Conservation (phyloP, 2,113 vertebrate species). For the Callipepla californica region DNA sequence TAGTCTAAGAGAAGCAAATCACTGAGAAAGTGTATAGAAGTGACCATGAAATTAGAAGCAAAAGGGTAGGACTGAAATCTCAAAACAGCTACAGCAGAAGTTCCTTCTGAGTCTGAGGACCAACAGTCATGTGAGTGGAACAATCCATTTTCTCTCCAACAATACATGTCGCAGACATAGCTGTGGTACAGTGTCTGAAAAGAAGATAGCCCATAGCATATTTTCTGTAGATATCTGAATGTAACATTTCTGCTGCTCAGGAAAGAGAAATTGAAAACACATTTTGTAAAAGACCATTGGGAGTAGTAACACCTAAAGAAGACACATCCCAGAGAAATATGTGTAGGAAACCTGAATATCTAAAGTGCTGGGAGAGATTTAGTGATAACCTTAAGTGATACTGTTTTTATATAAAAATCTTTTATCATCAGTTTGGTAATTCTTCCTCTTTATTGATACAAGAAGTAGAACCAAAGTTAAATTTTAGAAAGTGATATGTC, state of each 20-base stretch:
- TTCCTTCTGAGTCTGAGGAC: neutral
- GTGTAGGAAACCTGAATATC: neutral
- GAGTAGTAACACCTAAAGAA: neutral
- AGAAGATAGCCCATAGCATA: neutral
- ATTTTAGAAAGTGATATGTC: slow-evolving; percentile 2
- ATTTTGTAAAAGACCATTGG: neutral
- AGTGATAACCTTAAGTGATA: neutral
- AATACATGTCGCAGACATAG: neutral
- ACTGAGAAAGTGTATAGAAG: neutral
- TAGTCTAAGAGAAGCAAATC: neutral
- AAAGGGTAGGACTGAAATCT: neutral
- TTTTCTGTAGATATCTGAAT: neutral
- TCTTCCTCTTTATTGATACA: neutral
- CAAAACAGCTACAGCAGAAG: neutral
- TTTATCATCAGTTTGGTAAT: neutral
- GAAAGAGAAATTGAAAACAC: neutral
- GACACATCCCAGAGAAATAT: neutral
- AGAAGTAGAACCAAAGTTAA: slow-evolving; percentile 8
- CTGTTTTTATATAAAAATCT: neutral
- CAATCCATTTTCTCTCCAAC: neutral
- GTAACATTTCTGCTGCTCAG: neutral
- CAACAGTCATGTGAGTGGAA: neutral
- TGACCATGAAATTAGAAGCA: neutral
- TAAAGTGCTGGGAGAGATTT: neutral
- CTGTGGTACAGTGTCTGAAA: neutral